Evolutionary conservation across 2,113 vertebrate genomes (phyloP).

Genomic region (Carettochelys insculpta): DNA sequence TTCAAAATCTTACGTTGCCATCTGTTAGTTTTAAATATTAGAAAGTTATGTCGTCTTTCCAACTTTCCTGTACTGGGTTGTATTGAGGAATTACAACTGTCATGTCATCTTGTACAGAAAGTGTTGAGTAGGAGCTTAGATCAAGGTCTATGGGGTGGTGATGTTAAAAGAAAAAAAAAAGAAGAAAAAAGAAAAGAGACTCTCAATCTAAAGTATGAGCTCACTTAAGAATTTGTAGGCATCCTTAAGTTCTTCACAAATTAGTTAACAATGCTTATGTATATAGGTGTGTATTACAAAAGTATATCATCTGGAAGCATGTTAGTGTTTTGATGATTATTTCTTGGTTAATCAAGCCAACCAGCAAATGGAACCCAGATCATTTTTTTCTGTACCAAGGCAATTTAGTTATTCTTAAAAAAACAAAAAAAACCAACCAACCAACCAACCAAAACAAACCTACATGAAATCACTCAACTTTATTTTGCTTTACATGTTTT

Average conservation of each 20-base stretch:
- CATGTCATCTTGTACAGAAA: not conserved
- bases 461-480: not conserved
- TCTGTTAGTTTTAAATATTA: not conserved
- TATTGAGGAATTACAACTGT: not conserved
- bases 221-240: not conserved
- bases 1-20: not conserved
- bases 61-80: not conserved
- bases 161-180: no score
- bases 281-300: not conserved
- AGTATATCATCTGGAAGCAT: not conserved
- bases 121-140: not conserved
- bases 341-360: not conserved
- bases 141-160: not conserved
- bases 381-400: not conserved
- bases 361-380: not conserved
- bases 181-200: no score
- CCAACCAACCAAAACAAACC: not conserved
- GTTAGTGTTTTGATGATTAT: not conserved
- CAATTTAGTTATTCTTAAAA: conserved; percentile 16
- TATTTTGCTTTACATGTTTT: not conserved
- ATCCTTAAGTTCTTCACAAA: not conserved
- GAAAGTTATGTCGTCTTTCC: not conserved
- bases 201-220: not conserved
- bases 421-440: not conserved
- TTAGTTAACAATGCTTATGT: not conserved